These are phyloP conservation scores for Bicyclus anynana DNA, from an alignment of 1,140 invertebrate genomes.

Conservation along the genomic window DNA sequence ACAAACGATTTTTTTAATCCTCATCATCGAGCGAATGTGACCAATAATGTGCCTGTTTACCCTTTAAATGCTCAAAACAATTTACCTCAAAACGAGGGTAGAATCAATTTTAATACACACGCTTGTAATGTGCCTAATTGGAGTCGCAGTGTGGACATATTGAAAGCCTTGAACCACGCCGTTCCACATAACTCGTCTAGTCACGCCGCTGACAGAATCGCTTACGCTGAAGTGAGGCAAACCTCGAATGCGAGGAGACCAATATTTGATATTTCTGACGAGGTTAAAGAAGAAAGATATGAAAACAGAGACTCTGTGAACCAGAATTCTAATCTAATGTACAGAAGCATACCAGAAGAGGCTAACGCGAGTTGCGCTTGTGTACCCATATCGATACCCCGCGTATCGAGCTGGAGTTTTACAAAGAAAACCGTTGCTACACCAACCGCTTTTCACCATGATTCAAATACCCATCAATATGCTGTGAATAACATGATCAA, in stretches of 20 bases:
- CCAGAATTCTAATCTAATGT: background rate
- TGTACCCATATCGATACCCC: constrained; percentile 3
- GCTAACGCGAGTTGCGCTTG: background rate
- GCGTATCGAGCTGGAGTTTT: constrained; percentile 21
- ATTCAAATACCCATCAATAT: background rate
- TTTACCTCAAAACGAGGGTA: background rate
- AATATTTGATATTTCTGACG: background rate
- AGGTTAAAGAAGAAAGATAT: background rate
- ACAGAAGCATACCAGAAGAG: background rate
- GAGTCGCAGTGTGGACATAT: background rate
- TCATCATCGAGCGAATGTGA: background rate
- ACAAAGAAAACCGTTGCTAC: constrained; percentile 4
- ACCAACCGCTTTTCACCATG: background rate
- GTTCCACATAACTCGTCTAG: background rate
- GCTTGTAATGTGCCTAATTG: background rate
- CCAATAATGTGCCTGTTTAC: background rate
- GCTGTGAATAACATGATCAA: background rate
- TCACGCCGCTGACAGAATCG: background rate
- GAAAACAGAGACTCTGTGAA: background rate
- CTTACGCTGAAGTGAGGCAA: background rate
- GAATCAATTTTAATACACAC: background rate
- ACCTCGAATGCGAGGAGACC: background rate
- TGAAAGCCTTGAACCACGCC: background rate
- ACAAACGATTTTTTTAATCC: background rate
- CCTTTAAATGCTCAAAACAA: background rate